A percentile compares a stretch with the other conserved stretches of the same genome.
phyloP scores from a whole-genome alignment of 1,140 invertebrate species.

The Eupeodes corollae region DNA sequence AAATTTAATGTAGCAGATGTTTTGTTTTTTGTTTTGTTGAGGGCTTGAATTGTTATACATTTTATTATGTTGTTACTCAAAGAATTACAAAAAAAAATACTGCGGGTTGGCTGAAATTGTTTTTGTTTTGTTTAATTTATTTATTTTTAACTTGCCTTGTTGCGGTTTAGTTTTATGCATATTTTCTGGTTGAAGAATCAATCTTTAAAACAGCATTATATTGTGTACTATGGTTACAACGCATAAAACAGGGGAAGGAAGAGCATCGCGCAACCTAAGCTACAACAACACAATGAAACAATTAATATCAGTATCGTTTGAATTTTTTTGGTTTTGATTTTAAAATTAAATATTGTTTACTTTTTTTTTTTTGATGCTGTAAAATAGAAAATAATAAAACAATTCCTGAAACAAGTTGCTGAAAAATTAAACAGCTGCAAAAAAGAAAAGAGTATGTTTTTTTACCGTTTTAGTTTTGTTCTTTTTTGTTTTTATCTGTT shows the following conservation, averaged over 20 bases:
- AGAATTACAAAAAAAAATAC: no score
- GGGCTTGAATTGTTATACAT: no score
- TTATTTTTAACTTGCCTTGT: no score
- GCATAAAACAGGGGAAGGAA: neutral
- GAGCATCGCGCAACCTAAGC: conserved; percentile 9
- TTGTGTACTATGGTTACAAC: neutral
- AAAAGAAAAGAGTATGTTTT: neutral
- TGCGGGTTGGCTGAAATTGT: no score
- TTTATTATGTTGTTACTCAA: no score
- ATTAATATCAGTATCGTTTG: conserved; percentile 3
- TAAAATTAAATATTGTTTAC: neutral
- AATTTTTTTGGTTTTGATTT: neutral
- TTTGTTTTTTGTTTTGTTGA: no score
- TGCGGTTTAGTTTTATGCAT: no score
- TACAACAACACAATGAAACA: conserved; percentile 10
- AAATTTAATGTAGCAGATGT: no score
- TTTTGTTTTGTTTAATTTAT: no score
- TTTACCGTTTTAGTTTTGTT: no score
- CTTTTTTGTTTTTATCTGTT: neutral
- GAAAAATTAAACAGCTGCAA: conserved; percentile 7
- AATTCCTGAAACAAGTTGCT: neutral
- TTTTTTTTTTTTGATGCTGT: no score
- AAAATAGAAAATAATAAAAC: no score
- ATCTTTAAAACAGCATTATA: neutral
- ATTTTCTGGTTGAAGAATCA: neutral